Base-by-base conservation (phyloP, 2,113 vertebrate species). In the Butorides virescens region DNA sequence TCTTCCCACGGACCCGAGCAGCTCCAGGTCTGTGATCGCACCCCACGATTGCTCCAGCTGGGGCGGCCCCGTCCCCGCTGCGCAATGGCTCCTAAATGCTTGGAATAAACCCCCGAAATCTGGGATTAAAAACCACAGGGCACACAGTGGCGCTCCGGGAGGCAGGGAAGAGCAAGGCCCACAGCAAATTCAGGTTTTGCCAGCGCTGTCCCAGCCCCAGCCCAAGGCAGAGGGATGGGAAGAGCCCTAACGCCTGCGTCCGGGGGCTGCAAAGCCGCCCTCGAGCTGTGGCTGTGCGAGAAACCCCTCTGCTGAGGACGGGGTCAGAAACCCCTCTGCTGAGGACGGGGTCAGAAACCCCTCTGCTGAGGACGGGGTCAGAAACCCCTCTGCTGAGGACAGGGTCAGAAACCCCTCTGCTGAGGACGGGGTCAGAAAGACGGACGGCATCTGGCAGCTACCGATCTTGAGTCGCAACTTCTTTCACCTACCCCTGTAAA, bases 141-240 rank as follows among this genome's bases (percentile, higher is more conserved):
- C 36, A 11, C 42, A 3, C 13, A 2, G 27, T 9, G 49, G 17
- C 39, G 15, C 11, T 56, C 32, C 0, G 0, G 25, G 58, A 66
- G 53, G 49, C 68, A 76, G 46, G 30, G 39, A 59, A 36, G 47
- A 59, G 65, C 65, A 47, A 14, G 19, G 49, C 32, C 61, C 85
- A 81, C 21, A 65, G 88, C 15, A 59, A 44, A 65, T 39, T 36
- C 39, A 34, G 62, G 2, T 86, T 86, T 46, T 66, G 36, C 49
- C 78, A 90, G 67, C 66, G 25, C 46, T 56, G 0, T 16, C 30
- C 34, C 78, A 88, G 82, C 74, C 65, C 66, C 49, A 49, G n/a
- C 66, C 3, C 5, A 88, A 90, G 66, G 62, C 78, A 70, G 58
- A 75, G 58, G 52, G 7, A 6, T 2, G 39, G 3, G 6, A 71